Percentiles rank a stretch among this genome's conserved stretches.
Evolutionary conservation across 2,888 invertebrate genomes (phyloP).

Genomic region (Drosophila fulvimacula): DNA sequence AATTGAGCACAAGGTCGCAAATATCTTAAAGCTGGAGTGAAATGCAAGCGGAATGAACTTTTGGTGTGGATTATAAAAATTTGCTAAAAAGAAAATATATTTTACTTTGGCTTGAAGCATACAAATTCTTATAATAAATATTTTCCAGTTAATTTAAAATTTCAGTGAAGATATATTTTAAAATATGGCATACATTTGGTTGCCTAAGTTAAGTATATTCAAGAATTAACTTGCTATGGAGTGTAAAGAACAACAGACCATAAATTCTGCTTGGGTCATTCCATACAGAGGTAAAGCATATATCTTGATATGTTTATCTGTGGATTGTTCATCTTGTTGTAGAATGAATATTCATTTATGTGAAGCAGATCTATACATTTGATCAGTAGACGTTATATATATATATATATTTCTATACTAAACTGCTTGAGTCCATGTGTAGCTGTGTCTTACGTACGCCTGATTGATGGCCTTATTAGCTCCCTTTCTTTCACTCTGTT

Average conservation of each 20-base stretch:
- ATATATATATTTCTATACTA: background rate
- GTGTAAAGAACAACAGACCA: background rate
- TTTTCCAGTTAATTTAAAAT: background rate
- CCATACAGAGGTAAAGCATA: background rate
- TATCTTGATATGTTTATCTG: constrained; percentile 2
- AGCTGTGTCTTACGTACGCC: background rate
- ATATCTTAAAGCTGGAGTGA: background rate
- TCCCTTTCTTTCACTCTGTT: background rate
- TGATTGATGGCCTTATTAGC: background rate
- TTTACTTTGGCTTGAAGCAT: background rate
- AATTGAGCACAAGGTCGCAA: constrained; percentile 8
- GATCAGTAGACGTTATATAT: background rate
- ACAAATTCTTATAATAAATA: background rate
- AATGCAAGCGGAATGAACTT: background rate
- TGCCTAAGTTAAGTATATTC: background rate
- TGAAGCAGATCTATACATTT: background rate
- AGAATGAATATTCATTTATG: constrained; percentile 1
- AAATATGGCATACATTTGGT: background rate
- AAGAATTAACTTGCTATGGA: background rate
- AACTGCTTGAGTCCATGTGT: background rate
- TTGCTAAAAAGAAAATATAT: background rate
- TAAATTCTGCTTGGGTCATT: background rate
- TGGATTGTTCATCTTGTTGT: background rate
- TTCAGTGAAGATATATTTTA: background rate
- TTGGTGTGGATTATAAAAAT: background rate